Evolutionary conservation across 2,888 invertebrate genomes (phyloP).

Genomic region (Idaea dimidiata): DNA sequence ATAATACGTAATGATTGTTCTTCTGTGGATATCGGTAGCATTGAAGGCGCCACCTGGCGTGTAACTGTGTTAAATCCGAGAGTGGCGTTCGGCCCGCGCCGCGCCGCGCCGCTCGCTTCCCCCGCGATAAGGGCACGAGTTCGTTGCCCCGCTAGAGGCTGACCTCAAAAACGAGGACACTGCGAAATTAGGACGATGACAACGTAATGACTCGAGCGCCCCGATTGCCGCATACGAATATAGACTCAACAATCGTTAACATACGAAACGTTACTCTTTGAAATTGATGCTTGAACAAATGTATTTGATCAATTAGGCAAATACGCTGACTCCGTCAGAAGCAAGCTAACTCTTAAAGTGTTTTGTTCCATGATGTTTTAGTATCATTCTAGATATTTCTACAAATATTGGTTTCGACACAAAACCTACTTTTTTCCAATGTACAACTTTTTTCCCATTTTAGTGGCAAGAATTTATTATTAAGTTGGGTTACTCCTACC

Average conservation of each 20-base stretch:
- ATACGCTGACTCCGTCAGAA: conserved; percentile 76
- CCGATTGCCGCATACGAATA: conserved; percentile 44
- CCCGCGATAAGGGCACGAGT: conserved; percentile 79
- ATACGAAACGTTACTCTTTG: conserved; percentile 44
- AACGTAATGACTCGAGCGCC: conserved; percentile 76
- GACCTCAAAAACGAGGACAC: conserved; percentile 88
- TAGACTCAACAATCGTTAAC: conserved; percentile 41
- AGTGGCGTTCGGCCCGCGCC: conserved; percentile 42
- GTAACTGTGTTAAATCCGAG: conserved; percentile 4
- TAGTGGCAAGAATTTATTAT: too few species aligned
- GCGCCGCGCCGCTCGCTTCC: conserved; percentile 41
- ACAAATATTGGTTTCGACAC: conserved; percentile 13
- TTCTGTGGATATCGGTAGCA: neutral
- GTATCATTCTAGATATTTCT: conserved; percentile 46
- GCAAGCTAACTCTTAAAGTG: conserved; percentile 66
- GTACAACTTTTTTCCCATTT: too few species aligned
- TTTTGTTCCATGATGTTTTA: conserved; percentile 62
- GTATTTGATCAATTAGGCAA: conserved; percentile 81
- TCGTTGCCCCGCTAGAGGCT: conserved; percentile 81
- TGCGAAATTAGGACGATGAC: conserved; percentile 82
- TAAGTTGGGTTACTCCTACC: too few species aligned
- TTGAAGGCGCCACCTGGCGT: conserved; percentile 4
- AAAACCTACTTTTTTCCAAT: too few species aligned
- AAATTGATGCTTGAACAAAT: conserved; percentile 59
- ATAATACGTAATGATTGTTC: neutral